Evolutionary conservation across 1,140 invertebrate species (phyloP), one percentile per base, ranked within the genome.

Genomic region (Cydia pomonella): DNA sequence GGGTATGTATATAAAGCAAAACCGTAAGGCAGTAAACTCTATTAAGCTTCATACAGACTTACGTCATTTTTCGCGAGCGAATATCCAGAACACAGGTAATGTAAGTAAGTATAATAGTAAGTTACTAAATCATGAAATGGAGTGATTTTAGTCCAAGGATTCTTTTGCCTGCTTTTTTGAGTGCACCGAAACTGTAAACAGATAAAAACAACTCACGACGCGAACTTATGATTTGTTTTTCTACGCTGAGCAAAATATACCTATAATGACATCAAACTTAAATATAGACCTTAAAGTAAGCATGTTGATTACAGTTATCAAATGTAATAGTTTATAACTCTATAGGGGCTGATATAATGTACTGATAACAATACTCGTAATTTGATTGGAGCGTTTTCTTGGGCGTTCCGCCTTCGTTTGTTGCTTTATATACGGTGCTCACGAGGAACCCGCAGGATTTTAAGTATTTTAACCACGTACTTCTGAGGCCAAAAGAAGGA

Each of bases 251-350:
- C 21, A 59, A 59, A 59, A 59, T 59, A 59, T 23, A 23, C 21
- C 21, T 59, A 59, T 23, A 59, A 23, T 59, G 53, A 59, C 53
- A 59, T 59, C 53, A 59, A 59, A 23, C 18, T 59, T 59, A 59
- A 59, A 59, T 59, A 23, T 59, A 59, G 53, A 59, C 9, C 18
- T 59, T 21, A 53, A 53, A 9, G 53, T 59, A 59, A 59, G 53
- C 53, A 59, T 23, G 53, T 59, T 59, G 53, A 59, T 59, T 59
- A 59, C 53, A 59, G 21, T 59, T 59, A 59, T 59, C 53, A 2
- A 59, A 59, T 59, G n/a, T 10, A 23, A 59, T 23, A 59, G 53
- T 23, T 59, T 13, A 23, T n/a, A n/a, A n/a, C n/a, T n/a, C n/a
- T n/a, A n/a, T 53, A 59, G 6, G 10, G 21, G 53, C 53, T 59